Evolutionary conservation across 2,797 vertebrate species (phyloP), one percentile per base, ranked within the genome.

Genomic region (Onychomys arenicola): DNA sequence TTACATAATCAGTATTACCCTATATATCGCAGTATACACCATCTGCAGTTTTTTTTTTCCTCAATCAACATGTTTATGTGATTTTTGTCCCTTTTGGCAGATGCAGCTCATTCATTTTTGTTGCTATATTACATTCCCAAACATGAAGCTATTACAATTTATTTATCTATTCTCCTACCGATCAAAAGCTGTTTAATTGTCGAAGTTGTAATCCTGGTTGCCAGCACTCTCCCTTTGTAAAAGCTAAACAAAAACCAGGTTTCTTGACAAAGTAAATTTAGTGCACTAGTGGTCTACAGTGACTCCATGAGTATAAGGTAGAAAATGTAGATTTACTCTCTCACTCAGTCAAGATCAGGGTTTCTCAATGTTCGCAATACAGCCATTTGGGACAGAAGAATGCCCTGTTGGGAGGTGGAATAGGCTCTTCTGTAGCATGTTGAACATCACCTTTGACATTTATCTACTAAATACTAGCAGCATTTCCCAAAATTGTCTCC

Each of bases 31-130:
- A n/a, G 16, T 37, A 71, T 71, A 67, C 17, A 71, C 17, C 69
- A 37, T 37, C 17, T 71, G 69, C 16, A 71, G 17, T 6, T 69
- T 69, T 21, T 71, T 19, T 9, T 17, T 19, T 10, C 16, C 52
- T 55, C 52, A 55, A n/a, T 71, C n/a, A 37, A 9, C 16, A 71
- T 32, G 27, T 3, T 2, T 77, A 29, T 77, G 27, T 32, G 13
- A 77, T 43, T 84, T 84, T 78, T 83, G 92, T 78, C 34, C 69
- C 8, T 84, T 9, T 55, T 94, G 69, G 67, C 75, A 93, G 16
- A 84, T 63, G 14, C 34, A 95, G 29, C 37, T 95, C 19, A 91
- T 93, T 78, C 52, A 89, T 95, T 84, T 82, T 81, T 23, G 95
- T 46, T 81, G 14, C 40, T 83, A 55, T 40, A 88, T 43, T 83